Percentiles rank a stretch among this genome's conserved stretches.
phyloP scores from a whole-genome alignment of 2,888 invertebrate genomes.

The Argynnis bischoffii region DNA sequence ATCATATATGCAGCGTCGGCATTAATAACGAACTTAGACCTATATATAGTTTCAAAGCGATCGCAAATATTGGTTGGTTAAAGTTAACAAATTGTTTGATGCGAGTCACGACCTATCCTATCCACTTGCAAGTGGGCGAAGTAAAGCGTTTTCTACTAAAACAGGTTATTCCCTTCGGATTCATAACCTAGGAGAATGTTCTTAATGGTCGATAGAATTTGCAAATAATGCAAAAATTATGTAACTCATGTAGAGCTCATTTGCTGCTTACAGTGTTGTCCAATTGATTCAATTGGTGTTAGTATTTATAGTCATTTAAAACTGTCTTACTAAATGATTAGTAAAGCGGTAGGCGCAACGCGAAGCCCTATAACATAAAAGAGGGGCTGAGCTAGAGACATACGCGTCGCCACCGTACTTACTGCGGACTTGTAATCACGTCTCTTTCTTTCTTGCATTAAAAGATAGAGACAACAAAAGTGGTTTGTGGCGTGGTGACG shows the following conservation, averaged over 20 bases:
- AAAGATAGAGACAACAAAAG: constrained; percentile 36
- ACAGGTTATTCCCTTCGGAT: constrained; percentile 32
- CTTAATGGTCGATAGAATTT: constrained; percentile 5
- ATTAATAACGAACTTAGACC: not conserved
- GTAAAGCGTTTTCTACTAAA: constrained; percentile 31
- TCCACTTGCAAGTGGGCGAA: constrained; percentile 29
- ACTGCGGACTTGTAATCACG: constrained; percentile 45
- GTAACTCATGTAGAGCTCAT: constrained; percentile 7
- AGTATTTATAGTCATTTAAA: constrained; percentile 38
- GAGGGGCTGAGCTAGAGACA: constrained; percentile 47
- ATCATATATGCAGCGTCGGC: not conserved
- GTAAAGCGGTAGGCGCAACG: constrained; percentile 45
- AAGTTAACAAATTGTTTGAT: constrained; percentile 35
- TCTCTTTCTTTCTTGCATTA: constrained; percentile 31
- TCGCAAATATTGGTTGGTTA: constrained; percentile 30
- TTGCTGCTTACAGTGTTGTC: not conserved
- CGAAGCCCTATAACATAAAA: constrained; percentile 49
- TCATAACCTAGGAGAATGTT: constrained; percentile 26
- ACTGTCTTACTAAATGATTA: constrained; percentile 44
- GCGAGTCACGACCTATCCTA: constrained; percentile 40
- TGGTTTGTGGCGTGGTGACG: constrained; percentile 59
- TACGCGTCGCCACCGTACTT: constrained; percentile 47
- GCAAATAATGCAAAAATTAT: constrained; percentile 5
- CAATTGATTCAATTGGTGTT: constrained; percentile 33
- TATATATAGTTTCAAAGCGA: constrained; percentile 18